These are phyloP conservation scores for Xenopus tropicalis DNA, from an alignment of 2,113 vertebrate genomes.

Conservation along the genomic window DNA sequence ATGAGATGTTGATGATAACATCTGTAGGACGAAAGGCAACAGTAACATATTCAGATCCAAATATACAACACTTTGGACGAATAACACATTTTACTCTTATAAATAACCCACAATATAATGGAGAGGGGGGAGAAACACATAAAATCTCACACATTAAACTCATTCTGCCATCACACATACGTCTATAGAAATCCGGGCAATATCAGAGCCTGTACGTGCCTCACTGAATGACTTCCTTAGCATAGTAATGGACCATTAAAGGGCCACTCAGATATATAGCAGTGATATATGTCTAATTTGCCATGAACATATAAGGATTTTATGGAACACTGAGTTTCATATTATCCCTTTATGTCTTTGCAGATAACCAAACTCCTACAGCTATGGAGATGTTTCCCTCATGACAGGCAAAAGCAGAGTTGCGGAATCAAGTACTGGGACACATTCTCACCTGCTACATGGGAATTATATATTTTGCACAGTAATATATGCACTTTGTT, in stretches of 20 bases:
- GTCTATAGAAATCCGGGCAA: slow-evolving; percentile 9
- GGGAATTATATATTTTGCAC: no score
- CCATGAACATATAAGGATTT: slow-evolving; percentile 32
- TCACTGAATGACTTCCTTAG: slow-evolving; percentile 16
- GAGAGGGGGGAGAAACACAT: neutral
- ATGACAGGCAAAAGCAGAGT: slow-evolving; percentile 9
- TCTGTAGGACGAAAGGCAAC: no score
- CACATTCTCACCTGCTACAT: no score
- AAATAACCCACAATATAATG: neutral
- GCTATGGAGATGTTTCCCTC: slow-evolving; percentile 13
- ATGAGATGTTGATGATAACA: no score
- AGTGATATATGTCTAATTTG: slow-evolving; percentile 29
- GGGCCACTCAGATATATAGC: slow-evolving; percentile 32
- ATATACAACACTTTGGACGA: neutral
- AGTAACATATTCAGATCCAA: neutral
- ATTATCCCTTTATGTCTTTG: slow-evolving; percentile 26
- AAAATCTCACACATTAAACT: neutral
- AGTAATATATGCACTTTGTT: no score
- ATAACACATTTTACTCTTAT: neutral
- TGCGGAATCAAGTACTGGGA: neutral
- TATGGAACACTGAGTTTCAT: slow-evolving; percentile 27
- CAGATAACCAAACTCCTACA: neutral
- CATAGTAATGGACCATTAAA: slow-evolving; percentile 27
- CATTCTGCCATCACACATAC: neutral
- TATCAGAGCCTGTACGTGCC: neutral